These are phyloP conservation scores for Netelia inedita DNA, from an alignment of 2,888 invertebrate genomes.

Conservation along the genomic window DNA sequence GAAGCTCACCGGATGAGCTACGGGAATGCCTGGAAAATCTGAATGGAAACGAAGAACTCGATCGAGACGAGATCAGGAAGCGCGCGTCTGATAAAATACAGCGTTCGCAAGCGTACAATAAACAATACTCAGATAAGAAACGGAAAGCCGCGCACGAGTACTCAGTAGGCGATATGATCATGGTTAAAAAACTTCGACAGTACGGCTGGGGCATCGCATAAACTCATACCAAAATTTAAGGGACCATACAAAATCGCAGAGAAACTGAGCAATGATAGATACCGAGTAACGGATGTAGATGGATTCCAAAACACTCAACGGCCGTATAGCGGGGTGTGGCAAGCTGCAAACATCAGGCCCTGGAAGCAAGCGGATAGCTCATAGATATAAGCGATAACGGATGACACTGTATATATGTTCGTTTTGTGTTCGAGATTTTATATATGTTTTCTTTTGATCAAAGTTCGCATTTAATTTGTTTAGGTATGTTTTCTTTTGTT, in stretches of 20 bases:
- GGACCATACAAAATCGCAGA: conserved; percentile 37
- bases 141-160: background rate
- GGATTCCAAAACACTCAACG: conserved; percentile 42
- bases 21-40: conserved; percentile 4
- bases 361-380: conserved; percentile 8
- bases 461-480: background rate
- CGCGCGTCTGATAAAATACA: background rate
- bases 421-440: too few relatives aligned
- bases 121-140: background rate
- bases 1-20: conserved; percentile 18
- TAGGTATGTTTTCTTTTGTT: background rate
- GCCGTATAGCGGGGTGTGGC: conserved; percentile 36
- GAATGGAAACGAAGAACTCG: background rate
- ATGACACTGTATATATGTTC: too few relatives aligned
- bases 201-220: conserved; percentile 31
- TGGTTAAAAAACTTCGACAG: conserved; percentile 22
- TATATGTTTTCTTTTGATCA: background rate
- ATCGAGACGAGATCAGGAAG: background rate
- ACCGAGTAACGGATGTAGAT: conserved; percentile 35
- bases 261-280: conserved; percentile 33
- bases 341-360: conserved; percentile 35
- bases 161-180: background rate
- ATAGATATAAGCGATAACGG: background rate
- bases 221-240: conserved; percentile 26
- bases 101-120: background rate